Evolutionary conservation across 2,113 vertebrate species (phyloP).

Genomic region (Myrmophylax atrothorax): DNA sequence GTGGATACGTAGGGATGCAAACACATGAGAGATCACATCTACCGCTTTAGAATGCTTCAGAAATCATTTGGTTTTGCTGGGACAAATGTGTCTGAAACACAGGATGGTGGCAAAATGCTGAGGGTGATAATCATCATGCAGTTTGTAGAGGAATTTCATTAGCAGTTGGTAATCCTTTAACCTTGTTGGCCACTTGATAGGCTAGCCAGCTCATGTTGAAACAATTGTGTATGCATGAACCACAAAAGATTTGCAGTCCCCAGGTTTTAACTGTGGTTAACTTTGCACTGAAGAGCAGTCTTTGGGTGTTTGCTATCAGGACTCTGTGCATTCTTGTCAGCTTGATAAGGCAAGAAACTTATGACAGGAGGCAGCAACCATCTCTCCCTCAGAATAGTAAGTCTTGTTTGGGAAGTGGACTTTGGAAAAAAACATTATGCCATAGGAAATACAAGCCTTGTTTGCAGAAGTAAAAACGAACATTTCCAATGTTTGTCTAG

Average conservation of each 20-base stretch:
- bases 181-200: neutral
- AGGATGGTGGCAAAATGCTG: neutral
- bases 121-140: neutral
- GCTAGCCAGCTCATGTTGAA: neutral
- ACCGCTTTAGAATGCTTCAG: neutral
- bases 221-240: neutral
- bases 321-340: neutral
- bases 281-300: neutral
- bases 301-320: neutral
- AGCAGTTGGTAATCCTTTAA: neutral
- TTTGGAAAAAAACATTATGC: neutral
- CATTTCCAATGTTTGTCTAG: neutral
- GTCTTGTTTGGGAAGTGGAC: neutral
- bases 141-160: neutral
- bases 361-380: neutral
- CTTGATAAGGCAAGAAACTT: neutral
- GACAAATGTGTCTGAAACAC: neutral
- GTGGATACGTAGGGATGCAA: neutral
- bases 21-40: neutral
- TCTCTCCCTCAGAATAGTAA: neutral
- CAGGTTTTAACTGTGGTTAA: neutral
- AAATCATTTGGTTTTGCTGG: neutral
- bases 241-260: neutral
- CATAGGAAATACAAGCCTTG: neutral
- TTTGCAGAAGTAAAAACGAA: neutral